phyloP scores from a whole-genome alignment of 2,888 invertebrate genomes.

The Nomada hirtipes region DNA sequence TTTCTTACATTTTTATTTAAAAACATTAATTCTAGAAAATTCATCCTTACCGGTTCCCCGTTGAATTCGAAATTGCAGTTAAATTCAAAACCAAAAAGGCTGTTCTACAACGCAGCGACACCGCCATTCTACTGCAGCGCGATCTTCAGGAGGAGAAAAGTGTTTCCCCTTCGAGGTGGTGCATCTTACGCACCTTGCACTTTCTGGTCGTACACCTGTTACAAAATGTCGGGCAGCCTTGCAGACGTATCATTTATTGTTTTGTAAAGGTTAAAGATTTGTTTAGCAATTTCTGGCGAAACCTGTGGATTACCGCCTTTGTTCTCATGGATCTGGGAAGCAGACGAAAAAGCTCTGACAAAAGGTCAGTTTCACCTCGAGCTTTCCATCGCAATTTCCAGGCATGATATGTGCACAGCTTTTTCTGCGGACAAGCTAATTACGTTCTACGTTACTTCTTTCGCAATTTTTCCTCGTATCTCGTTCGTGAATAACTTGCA shows the following conservation, averaged over 20 bases:
- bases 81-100: not conserved
- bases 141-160: not conserved
- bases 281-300: not conserved
- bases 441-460: too few species aligned
- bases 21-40: not conserved
- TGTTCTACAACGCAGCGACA: not conserved
- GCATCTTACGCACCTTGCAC: conserved; percentile 7
- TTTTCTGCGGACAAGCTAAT: not conserved
- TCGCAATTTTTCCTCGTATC: too few species aligned
- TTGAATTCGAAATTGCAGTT: not conserved
- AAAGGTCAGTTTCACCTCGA: conserved; percentile 63
- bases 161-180: not conserved
- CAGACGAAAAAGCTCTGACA: conserved; percentile 69
- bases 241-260: not conserved
- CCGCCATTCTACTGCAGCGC: not conserved
- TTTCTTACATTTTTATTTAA: not conserved
- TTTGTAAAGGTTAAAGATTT: conserved; percentile 43
- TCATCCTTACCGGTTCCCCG: not conserved
- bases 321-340: conserved; percentile 67
- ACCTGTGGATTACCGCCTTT: not conserved
- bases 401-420: too few species aligned
- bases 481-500: not conserved
- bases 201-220: conserved; percentile 29
- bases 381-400: not conserved
- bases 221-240: conserved; percentile 47